phyloP scores from a whole-genome alignment of 2,888 invertebrate species.

The Celastrina argiolus region DNA sequence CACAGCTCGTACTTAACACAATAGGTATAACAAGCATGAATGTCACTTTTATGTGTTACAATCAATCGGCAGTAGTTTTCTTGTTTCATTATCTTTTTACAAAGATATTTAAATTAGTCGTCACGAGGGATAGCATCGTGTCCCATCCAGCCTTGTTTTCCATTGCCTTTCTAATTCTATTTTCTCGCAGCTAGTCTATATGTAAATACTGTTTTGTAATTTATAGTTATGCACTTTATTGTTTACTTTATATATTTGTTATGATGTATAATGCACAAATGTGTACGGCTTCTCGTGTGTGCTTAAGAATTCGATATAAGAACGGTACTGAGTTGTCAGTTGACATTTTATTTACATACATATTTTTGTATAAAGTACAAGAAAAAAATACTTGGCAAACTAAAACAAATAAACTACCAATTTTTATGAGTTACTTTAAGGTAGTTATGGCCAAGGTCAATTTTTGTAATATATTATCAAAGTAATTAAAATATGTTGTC shows the following conservation, averaged over 20 bases:
- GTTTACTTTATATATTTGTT: constrained; percentile 19
- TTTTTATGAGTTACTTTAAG: neutral
- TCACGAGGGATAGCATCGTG: constrained; percentile 44
- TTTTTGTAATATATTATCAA: neutral
- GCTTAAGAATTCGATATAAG: neutral
- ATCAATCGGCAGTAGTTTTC: constrained; percentile 22
- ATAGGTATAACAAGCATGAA: constrained; percentile 26
- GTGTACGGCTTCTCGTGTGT: neutral
- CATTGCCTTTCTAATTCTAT: constrained; percentile 39
- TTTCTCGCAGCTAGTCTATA: constrained; percentile 39
- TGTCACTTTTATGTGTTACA: constrained; percentile 33
- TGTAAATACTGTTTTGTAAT: constrained; percentile 38
- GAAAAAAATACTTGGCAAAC: neutral
- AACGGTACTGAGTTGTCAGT: neutral
- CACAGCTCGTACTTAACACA: neutral
- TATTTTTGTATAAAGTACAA: neutral
- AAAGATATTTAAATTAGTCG: constrained; percentile 34
- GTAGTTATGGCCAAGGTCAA: neutral
- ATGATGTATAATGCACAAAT: neutral
- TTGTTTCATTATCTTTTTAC: constrained; percentile 11
- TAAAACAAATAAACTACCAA: neutral
- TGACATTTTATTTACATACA: neutral
- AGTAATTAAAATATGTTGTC: neutral
- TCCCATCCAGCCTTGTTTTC: constrained; percentile 41
- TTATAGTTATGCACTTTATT: constrained; percentile 31